These are phyloP conservation scores for Leptinotarsa juncta DNA, from an alignment of 2,888 invertebrate genomes.

Conservation along the genomic window DNA sequence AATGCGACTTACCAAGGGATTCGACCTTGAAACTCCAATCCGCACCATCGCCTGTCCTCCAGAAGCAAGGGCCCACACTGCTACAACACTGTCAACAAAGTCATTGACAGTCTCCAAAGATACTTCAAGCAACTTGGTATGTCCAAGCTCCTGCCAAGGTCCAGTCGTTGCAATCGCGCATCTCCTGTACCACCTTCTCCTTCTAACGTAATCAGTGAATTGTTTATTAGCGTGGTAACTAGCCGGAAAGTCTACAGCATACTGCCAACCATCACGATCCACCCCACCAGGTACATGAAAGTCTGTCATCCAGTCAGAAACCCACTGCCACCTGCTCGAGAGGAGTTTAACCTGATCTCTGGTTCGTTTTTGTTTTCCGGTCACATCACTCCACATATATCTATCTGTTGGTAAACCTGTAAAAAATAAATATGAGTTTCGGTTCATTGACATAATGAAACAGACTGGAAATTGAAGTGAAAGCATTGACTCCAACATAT, in stretches of 20 bases:
- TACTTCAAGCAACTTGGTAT: constrained; percentile 84
- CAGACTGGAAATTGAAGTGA: too few species aligned
- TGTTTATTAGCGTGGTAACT: constrained; percentile 87
- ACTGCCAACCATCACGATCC: constrained; percentile 94
- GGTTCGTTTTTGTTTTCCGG: constrained; percentile 85
- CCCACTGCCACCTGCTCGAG: constrained; percentile 91
- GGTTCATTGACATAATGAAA: too few species aligned
- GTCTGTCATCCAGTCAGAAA: constrained; percentile 93
- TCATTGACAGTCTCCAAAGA: constrained; percentile 69
- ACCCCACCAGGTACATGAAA: constrained; percentile 90
- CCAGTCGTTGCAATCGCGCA: constrained; percentile 86
- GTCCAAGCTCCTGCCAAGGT: constrained; percentile 90
- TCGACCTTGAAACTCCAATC: constrained; percentile 78
- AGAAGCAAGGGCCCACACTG: constrained; percentile 87
- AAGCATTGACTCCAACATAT: too few species aligned
- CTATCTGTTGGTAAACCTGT: constrained; percentile 85
- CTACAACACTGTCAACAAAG: constrained; percentile 66
- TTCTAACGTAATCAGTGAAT: constrained; percentile 88
- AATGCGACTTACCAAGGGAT: constrained; percentile 75
- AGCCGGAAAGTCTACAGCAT: constrained; percentile 91
- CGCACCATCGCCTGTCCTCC: constrained; percentile 89
- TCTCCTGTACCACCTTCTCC: constrained; percentile 64
- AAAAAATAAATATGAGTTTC: neutral
- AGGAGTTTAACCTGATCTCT: constrained; percentile 88
- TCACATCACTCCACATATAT: constrained; percentile 92